A percentile compares a stretch with the other conserved stretches of the same genome.
phyloP scores from a whole-genome alignment of 2,113 vertebrate genomes.

The Amia ocellicauda region DNA sequence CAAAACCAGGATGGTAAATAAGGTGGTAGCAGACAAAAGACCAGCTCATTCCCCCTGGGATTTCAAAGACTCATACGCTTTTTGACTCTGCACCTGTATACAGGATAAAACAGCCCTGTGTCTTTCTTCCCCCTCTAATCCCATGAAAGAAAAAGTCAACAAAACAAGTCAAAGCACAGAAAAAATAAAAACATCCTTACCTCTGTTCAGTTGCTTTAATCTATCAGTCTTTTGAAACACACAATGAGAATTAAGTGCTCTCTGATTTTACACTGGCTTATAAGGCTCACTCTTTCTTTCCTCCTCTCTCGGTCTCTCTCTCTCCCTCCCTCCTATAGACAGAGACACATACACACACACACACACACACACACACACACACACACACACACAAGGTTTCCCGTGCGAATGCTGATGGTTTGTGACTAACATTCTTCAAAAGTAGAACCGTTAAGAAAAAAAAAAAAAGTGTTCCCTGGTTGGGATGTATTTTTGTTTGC shows the following conservation, averaged over 20 bases:
- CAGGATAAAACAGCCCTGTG: slow-evolving; percentile 31
- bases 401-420: slow-evolving; percentile 43
- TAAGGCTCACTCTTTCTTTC: slow-evolving; percentile 17
- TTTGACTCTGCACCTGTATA: slow-evolving; percentile 43
- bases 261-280: slow-evolving; percentile 58
- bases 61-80: background rate
- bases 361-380: slow-evolving; percentile 39
- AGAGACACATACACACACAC: no score
- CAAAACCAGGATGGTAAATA: background rate
- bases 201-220: slow-evolving; percentile 61
- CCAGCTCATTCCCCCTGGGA: background rate
- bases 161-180: slow-evolving; percentile 45
- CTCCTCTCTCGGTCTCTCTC: no score
- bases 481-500: slow-evolving; percentile 64
- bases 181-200: slow-evolving; percentile 50
- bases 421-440: slow-evolving; percentile 66
- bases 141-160: slow-evolving; percentile 43
- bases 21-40: background rate
- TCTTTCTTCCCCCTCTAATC: slow-evolving; percentile 29
- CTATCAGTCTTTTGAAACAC: slow-evolving; percentile 59
- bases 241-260: slow-evolving; percentile 43
- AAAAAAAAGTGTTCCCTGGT: background rate
- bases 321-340: no score
- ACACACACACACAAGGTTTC: slow-evolving; percentile 53
- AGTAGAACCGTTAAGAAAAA: slow-evolving; percentile 46